A percentile compares a stretch with the other conserved stretches of the same genome.
Evolutionary conservation across 2,888 invertebrate genomes (phyloP).

Genomic region (Ernsta delagoae): DNA sequence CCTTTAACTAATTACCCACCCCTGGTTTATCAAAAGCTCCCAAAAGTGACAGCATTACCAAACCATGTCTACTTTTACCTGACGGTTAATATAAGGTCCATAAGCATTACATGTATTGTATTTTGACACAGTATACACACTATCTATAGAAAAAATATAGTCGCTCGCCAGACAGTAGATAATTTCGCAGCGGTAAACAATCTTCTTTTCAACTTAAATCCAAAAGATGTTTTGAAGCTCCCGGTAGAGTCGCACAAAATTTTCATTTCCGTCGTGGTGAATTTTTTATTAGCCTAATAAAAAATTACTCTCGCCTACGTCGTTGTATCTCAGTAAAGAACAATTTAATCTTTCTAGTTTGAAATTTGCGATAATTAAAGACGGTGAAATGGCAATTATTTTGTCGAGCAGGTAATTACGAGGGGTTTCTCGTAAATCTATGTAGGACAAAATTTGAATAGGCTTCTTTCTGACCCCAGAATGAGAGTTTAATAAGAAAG

Average conservation of each 20-base stretch:
- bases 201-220: neutral
- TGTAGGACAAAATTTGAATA: conserved; percentile 31
- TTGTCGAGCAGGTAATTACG: conserved; percentile 35
- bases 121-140: no score
- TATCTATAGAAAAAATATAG: no score
- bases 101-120: no score
- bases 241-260: neutral
- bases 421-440: conserved; percentile 30
- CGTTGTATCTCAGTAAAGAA: conserved; percentile 1
- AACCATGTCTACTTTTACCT: no score
- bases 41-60: no score
- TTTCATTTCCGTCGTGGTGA: neutral
- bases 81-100: no score
- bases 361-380: conserved; percentile 32
- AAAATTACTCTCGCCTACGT: no score
- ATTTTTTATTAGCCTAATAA: neutral
- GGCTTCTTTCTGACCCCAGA: conserved; percentile 33
- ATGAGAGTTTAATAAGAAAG: conserved; percentile 36
- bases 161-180: no score
- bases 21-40: no score
- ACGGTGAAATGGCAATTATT: conserved; percentile 28
- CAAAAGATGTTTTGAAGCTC: neutral
- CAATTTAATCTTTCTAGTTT: conserved; percentile 22
- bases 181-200: neutral
- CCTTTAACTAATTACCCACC: no score